Evolutionary conservation across 2,113 vertebrate genomes (phyloP).

Genomic region (Hypomesus transpacificus): DNA sequence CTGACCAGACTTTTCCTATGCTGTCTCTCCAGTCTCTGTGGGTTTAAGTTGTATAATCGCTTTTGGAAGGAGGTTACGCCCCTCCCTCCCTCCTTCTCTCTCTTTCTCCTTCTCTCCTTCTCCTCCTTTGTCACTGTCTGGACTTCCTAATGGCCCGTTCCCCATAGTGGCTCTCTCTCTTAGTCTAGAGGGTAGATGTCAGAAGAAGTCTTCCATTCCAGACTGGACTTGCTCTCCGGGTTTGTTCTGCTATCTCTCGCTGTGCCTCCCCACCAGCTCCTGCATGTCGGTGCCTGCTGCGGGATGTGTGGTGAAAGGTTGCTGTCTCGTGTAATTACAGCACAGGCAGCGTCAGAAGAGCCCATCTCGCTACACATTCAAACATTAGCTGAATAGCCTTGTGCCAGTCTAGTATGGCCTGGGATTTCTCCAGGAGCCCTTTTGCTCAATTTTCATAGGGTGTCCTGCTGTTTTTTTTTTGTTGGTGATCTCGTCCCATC

Average conservation of each 20-base stretch:
- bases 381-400: background rate
- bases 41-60: conserved; percentile 59
- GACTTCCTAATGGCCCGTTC: conserved; percentile 39
- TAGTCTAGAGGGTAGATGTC: conserved; percentile 22
- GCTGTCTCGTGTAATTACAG: conserved; percentile 30
- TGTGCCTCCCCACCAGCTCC: conserved; percentile 13
- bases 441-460: conserved; percentile 45
- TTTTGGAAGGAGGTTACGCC: conserved; percentile 34
- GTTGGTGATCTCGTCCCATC: conserved; percentile 62
- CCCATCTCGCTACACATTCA: conserved; percentile 8
- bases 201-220: conserved; percentile 16
- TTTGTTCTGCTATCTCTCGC: conserved; percentile 10
- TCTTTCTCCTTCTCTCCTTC: conserved; percentile 18
- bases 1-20: conserved; percentile 38
- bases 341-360: conserved; percentile 14
- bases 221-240: conserved; percentile 3
- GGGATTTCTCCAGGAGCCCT: conserved; percentile 21
- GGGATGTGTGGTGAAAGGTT: conserved; percentile 23
- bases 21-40: conserved; percentile 45
- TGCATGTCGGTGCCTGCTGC: conserved; percentile 42
- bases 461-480: conserved; percentile 52
- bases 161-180: conserved; percentile 25
- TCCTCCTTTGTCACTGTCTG: conserved; percentile 30
- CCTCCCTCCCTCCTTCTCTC: background rate
- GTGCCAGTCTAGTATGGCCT: conserved; percentile 16